Evolutionary conservation across 2,888 invertebrate genomes (phyloP), one percentile per base, ranked within the genome.

Genomic region (Choristoneura rosaceana): DNA sequence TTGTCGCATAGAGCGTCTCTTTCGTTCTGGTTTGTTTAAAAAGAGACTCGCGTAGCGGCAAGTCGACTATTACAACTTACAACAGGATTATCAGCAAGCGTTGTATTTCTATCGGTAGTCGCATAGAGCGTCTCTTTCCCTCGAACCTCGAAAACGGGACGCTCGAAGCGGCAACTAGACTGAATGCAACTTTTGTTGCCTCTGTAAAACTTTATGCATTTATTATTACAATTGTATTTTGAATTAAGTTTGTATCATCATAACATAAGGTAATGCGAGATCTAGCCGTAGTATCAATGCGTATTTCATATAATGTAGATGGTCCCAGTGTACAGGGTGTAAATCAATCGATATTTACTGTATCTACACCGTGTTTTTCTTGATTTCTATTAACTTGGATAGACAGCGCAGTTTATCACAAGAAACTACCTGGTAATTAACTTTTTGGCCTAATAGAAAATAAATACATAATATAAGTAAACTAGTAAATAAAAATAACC

Each of bases 271-370:
- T 47, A 15, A 55, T n/a, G 41, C 25, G 17, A n/a, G n/a, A 58
- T 47, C 8, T 59, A 12, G 34, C 12, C 47, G 10, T 43, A 43
- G 17, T 0, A 15, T 38, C 60, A 38, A 41, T 41, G 4, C 17
- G 15, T 12, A 25, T 45, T 62, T 43, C 45, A 17, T 62, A 45
- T 7, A 14, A 25, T 47, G 17, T 52, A 60, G 50, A 64, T 17
- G 25, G 45, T 62, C 71, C 66, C 71, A 58, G 55, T 63, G 17
- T 71, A 71, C 71, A 71, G 67, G 71, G 71, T 71, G 47, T 45
- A 43, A 47, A 41, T 14, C 33, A 14, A 66, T 60, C 25, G 38
- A 45, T 59, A 34, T 60, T 52, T 59, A 62, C 52, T 15, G 52
- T 52, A 45, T 34, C 62, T 38, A 33, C 25, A 25, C 25, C 25